These are phyloP conservation scores for Tetramorium parvispinum DNA, from an alignment of 1,140 invertebrate genomes.

Conservation along the genomic window DNA sequence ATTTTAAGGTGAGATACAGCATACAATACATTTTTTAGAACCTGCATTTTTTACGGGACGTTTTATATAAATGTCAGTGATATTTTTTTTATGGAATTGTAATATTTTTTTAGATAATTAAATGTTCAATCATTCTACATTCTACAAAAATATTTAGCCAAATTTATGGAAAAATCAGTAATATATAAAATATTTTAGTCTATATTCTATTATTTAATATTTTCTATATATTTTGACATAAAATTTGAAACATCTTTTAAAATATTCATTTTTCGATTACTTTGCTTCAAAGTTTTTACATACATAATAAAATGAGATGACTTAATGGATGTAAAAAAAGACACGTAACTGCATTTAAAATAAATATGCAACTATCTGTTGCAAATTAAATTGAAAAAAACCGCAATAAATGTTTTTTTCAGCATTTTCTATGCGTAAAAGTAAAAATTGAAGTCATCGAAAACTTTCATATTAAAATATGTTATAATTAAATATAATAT, in stretches of 20 bases:
- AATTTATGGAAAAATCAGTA: neutral
- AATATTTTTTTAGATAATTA: neutral
- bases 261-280: neutral
- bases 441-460: neutral
- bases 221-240: neutral
- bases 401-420: neutral
- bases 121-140: neutral
- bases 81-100: neutral
- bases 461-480: neutral
- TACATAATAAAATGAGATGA: neutral
- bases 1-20: neutral
- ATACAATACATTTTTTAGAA: neutral
- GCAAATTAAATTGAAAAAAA: neutral
- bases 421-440: neutral
- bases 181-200: neutral
- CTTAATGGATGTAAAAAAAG: neutral
- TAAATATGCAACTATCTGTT: neutral
- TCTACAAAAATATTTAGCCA: too few relatives aligned
- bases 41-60: neutral
- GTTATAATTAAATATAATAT: neutral
- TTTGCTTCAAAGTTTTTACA: neutral
- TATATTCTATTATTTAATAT: too few relatives aligned
- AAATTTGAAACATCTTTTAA: neutral
- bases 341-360: neutral
- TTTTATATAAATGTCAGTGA: neutral